Percentiles rank a stretch among this genome's conserved stretches.
Evolutionary conservation across 2,113 vertebrate genomes (phyloP).

Genomic region (Lanius collurio): DNA sequence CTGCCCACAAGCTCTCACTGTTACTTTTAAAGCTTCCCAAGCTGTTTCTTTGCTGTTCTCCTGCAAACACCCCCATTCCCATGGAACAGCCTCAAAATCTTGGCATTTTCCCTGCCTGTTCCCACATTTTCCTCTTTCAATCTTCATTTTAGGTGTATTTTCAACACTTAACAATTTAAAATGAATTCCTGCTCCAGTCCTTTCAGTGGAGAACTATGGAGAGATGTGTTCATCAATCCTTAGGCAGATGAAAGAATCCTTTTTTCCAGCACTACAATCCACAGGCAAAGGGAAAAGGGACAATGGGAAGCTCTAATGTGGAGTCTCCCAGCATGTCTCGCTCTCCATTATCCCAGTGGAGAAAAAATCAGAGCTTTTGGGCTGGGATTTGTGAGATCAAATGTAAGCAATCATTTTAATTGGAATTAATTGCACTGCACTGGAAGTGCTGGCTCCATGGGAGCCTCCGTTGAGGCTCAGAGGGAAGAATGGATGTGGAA

Average conservation of each 20-base stretch:
- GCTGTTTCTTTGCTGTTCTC: background rate
- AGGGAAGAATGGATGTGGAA: background rate
- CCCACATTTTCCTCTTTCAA: background rate
- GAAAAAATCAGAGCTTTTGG: background rate
- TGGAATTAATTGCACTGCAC: background rate
- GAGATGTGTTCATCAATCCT: background rate
- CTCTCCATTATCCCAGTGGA: background rate
- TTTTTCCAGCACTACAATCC: background rate
- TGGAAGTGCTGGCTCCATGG: background rate
- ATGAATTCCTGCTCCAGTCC: background rate
- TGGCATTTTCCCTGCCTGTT: background rate
- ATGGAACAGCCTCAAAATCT: background rate
- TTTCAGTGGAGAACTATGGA: background rate
- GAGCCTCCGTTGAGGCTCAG: background rate
- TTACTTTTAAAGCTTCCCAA: background rate
- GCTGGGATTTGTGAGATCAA: background rate
- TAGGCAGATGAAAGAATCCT: background rate
- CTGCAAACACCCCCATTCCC: background rate
- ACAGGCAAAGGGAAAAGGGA: background rate
- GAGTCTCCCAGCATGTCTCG: background rate
- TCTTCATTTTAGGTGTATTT: background rate
- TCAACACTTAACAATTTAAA: background rate
- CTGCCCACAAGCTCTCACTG: background rate
- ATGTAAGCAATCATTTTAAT: background rate
- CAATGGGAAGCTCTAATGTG: background rate